Evolutionary conservation across 1,140 invertebrate species (phyloP).

Genomic region (Venturia canescens): DNA sequence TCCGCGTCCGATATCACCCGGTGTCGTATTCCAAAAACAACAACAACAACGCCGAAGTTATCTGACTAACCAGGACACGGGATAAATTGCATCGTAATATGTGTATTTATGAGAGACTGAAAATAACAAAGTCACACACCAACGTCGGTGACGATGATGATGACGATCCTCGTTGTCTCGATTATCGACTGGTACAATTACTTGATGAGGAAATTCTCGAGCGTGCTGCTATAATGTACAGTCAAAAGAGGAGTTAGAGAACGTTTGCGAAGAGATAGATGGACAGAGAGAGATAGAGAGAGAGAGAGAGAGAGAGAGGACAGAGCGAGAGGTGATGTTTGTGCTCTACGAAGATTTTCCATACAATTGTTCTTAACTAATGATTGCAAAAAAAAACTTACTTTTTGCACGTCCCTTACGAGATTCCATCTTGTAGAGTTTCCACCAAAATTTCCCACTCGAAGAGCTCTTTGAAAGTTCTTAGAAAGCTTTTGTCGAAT

Average conservation of each 20-base stretch:
- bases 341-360: slow-evolving; percentile 29
- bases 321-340: slow-evolving; percentile 33
- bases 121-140: not conserved
- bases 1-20: not conserved
- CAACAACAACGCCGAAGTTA: not conserved
- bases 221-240: slow-evolving; percentile 43
- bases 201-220: slow-evolving; percentile 53
- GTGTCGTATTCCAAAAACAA: slow-evolving; percentile 1
- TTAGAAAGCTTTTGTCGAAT: not conserved
- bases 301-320: slow-evolving; percentile 25
- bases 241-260: slow-evolving; percentile 45
- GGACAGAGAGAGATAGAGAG: slow-evolving; percentile 33
- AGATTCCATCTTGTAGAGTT: slow-evolving; percentile 49
- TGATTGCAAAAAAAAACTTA: slow-evolving; percentile 62
- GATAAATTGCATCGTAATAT: not conserved
- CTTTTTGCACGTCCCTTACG: slow-evolving; percentile 71
- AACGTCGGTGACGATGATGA: slow-evolving; percentile 2
- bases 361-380: slow-evolving; percentile 17
- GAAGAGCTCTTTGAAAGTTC: not conserved
- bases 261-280: slow-evolving; percentile 30
- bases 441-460: slow-evolving; percentile 23
- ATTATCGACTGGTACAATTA: slow-evolving; percentile 50
- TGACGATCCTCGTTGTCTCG: slow-evolving; percentile 11
- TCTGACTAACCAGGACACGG: not conserved
- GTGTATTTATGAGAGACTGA: not conserved